These are phyloP conservation scores for Rhingia campestris DNA, from an alignment of 2,888 invertebrate species.

Conservation along the genomic window DNA sequence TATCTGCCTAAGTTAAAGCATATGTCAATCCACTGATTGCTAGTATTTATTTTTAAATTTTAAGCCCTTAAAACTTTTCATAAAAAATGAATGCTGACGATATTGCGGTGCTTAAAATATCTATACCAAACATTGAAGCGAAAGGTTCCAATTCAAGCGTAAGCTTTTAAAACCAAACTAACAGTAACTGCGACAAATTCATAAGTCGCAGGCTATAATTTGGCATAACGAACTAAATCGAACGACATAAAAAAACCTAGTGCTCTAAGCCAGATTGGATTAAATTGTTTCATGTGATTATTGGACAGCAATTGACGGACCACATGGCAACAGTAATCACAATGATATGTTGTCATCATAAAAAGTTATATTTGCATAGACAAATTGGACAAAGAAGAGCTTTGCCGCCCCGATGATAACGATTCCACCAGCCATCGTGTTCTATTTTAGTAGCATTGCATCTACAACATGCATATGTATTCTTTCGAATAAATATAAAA, in stretches of 20 bases:
- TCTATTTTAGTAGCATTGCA: not conserved
- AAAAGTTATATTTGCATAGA: constrained; percentile 29
- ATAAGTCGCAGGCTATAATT: constrained; percentile 1
- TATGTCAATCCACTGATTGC: too few species aligned
- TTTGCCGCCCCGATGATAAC: constrained; percentile 56
- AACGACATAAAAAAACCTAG: constrained; percentile 14
- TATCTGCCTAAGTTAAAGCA: too few species aligned
- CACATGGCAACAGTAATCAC: constrained; percentile 10
- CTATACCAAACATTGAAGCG: too few species aligned
- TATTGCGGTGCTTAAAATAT: too few species aligned
- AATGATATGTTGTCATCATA: constrained; percentile 38
- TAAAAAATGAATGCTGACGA: too few species aligned
- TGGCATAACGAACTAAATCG: not conserved
- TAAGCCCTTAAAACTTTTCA: too few species aligned
- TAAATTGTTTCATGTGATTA: constrained; percentile 49
- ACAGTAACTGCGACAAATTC: not conserved
- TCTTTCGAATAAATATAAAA: constrained; percentile 5
- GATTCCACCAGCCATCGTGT: not conserved
- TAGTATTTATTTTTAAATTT: too few species aligned
- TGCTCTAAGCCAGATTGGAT: constrained; percentile 20
- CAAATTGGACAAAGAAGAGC: constrained; percentile 67
- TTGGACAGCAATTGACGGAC: constrained; percentile 42
- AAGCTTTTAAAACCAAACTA: too few species aligned
- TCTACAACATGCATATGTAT: constrained; percentile 6
- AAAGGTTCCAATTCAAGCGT: too few species aligned